phyloP scores from a whole-genome alignment of 2,113 vertebrate genomes.

The Otus sunia region DNA sequence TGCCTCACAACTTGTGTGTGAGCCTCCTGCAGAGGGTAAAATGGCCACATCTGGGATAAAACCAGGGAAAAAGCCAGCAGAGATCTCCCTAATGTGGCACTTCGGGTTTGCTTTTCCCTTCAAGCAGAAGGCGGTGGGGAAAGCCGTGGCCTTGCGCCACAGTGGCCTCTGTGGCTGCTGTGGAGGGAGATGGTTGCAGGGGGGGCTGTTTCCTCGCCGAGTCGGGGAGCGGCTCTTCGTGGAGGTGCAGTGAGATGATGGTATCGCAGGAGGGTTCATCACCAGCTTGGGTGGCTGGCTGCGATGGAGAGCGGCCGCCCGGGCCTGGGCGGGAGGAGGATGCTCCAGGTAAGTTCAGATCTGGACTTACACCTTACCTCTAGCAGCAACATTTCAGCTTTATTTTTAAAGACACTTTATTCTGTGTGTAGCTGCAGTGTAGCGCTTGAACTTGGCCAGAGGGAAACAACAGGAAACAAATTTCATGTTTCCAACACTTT shows the following conservation, averaged over 20 bases:
- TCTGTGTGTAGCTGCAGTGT: neutral
- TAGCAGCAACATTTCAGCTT: rapidly evolving
- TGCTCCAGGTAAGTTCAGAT: neutral
- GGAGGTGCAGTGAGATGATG: neutral
- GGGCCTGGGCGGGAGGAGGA: neutral
- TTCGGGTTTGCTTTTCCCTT: neutral
- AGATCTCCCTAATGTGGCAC: too few relatives aligned
- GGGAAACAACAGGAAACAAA: neutral
- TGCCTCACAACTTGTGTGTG: too few relatives aligned
- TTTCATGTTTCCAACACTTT: neutral
- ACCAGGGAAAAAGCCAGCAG: neutral
- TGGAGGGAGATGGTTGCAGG: neutral
- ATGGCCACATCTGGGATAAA: neutral
- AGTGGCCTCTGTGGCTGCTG: neutral
- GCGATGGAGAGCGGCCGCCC: neutral
- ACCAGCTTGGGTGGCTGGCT: too few relatives aligned
- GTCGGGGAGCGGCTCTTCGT: rapidly evolving
- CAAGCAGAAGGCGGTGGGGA: neutral
- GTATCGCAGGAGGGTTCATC: neutral
- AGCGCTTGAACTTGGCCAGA: neutral
- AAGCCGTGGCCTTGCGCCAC: neutral
- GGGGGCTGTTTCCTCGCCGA: too few relatives aligned
- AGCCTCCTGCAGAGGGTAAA: neutral
- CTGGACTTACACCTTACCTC: neutral
- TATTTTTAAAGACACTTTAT: neutral